Evolutionary conservation across 2,113 vertebrate genomes (phyloP), one percentile per base, ranked within the genome.

Genomic region (Nothocercus julius): DNA sequence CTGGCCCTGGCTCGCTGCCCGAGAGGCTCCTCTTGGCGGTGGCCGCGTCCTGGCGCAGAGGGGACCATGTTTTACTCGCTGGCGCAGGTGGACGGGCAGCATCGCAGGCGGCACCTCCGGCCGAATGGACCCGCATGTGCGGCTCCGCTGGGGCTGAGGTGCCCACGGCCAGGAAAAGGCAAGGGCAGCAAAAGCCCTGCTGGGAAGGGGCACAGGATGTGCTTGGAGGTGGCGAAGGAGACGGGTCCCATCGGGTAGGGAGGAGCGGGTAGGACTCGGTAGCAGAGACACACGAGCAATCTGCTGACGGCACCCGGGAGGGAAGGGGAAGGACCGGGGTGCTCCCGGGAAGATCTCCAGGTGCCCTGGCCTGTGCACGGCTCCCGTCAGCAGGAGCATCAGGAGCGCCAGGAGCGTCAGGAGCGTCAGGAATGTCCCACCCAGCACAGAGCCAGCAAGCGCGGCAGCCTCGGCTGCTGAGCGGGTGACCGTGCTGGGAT

Each of bases 401-500:
- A 51, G 9, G 40, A 42, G 13, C 21, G 22, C 24, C 22, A 22
- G 49, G 49, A 10, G 38, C 51, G 44, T 13, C 40, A 17, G 40
- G 40, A 51, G 9, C 24, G 28, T 16, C 27, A 20, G 53, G 53
- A 14, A 28, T 38, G 45, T 0, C 61, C 62, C 66, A 36, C 53
- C 30, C 49, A 56, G 70, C 0, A 11, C 18, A 70, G 40, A 87
- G 45, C 36, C 63, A 63, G 28, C 47, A 59, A 54, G 27, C 4
- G 2, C 28, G 11, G 53, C 53, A 15, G 6, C 25, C 30, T 25
- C 0, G 68, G 47, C 15, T 47, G 21, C 3, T 5, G 6, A 13
- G 30, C n/a, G 56, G 8, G 5, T 11, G 56, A 19, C 25, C 21
- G 34, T 0, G 0, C 51, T 76, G 44, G 58, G 62, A 67, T n/a